Evolutionary conservation across 2,888 invertebrate genomes (phyloP).

Genomic region (Notodonta dromedarius): DNA sequence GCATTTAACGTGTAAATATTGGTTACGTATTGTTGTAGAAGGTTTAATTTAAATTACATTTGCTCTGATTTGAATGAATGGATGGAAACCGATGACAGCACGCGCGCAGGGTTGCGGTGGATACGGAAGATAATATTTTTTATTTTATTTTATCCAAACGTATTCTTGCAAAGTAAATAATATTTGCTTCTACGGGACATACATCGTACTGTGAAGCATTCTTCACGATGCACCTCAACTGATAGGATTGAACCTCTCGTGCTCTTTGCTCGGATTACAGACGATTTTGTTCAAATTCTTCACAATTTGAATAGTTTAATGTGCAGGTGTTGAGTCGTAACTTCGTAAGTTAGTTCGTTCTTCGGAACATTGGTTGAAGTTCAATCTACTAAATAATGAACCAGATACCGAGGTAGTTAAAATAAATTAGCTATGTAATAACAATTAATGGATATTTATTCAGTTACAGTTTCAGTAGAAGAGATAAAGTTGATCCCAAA

Average conservation of each 20-base stretch:
- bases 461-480: too few species aligned
- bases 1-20: conserved; percentile 1
- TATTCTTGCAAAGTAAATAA: neutral
- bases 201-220: conserved; percentile 2
- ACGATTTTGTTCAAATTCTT: neutral
- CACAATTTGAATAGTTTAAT: neutral
- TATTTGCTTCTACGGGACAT: neutral
- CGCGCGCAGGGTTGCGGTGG: too few species aligned
- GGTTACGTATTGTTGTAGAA: neutral
- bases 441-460: too few species aligned
- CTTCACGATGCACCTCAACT: neutral
- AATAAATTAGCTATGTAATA: too few species aligned
- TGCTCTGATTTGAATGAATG: conserved; percentile 9
- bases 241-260: neutral
- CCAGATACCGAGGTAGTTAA: too few species aligned
- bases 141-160: neutral
- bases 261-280: neutral
- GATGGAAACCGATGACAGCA: too few species aligned
- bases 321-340: neutral
- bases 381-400: too few species aligned
- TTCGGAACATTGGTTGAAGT: too few species aligned
- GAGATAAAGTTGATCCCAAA: too few species aligned
- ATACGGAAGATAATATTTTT: too few species aligned
- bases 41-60: neutral
- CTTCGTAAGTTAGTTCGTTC: too few species aligned